These are phyloP conservation scores for Garra rufa DNA, from an alignment of 2,113 vertebrate species.

Conservation along the genomic window DNA sequence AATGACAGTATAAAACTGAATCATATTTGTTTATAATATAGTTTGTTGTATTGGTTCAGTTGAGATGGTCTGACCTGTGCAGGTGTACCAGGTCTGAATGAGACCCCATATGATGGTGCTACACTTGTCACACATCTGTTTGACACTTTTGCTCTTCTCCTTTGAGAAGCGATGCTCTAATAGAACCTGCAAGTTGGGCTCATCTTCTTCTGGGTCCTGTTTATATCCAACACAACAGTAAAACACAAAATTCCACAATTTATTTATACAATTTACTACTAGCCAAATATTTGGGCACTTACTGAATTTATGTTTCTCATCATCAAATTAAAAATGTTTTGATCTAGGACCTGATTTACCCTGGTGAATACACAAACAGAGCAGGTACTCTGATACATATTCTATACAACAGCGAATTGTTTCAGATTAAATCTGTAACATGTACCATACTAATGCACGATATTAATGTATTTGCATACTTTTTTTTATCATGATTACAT, in stretches of 20 bases:
- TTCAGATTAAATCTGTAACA: too few species aligned
- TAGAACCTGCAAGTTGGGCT: slow-evolving; percentile 88
- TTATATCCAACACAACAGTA: background rate
- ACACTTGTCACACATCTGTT: slow-evolving; percentile 95
- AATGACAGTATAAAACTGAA: background rate
- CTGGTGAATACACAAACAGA: background rate
- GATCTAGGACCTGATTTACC: background rate
- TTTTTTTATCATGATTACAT: background rate
- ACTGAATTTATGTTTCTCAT: background rate
- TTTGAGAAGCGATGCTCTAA: slow-evolving; percentile 96
- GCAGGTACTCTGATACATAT: background rate
- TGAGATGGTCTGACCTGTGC: slow-evolving; percentile 84
- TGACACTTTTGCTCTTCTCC: slow-evolving; percentile 97
- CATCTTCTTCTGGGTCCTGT: slow-evolving; percentile 92
- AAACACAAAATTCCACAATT: background rate
- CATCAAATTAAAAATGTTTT: background rate
- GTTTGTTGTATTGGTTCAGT: background rate
- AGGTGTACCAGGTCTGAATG: slow-evolving; percentile 98
- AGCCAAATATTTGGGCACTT: background rate
- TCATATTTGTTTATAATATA: background rate
- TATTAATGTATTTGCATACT: background rate
- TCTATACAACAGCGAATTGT: too few species aligned
- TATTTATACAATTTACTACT: background rate
- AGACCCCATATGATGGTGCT: slow-evolving; percentile 96
- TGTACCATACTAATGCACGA: background rate